Evolutionary conservation across 2,888 invertebrate genomes (phyloP).

Genomic region (Alcis repandata): DNA sequence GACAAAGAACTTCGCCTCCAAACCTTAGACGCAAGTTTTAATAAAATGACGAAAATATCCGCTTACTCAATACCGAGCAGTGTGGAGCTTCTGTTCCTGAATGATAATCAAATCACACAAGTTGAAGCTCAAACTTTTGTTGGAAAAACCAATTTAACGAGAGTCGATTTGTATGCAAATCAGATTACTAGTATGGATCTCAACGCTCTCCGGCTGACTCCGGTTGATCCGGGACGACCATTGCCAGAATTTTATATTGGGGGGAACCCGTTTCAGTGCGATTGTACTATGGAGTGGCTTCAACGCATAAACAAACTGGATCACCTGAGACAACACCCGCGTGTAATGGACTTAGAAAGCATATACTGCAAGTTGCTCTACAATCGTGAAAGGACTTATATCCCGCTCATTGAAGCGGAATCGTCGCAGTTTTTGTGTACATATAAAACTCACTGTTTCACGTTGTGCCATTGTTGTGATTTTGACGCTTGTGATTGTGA

Average conservation of each 20-base stretch:
- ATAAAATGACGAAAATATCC: conserved; percentile 92
- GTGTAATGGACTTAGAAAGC: conserved; percentile 95
- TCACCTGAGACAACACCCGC: conserved; percentile 94
- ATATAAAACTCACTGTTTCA: conserved; percentile 97
- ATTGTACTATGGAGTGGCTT: conserved; percentile 98
- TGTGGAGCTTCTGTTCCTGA: conserved; percentile 94
- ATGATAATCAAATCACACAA: conserved; percentile 94
- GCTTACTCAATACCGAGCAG: conserved; percentile 93
- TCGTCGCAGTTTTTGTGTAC: conserved; percentile 96
- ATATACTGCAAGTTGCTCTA: conserved; percentile 96
- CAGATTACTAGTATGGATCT: conserved; percentile 96
- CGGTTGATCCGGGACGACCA: conserved; percentile 91
- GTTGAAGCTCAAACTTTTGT: conserved; percentile 96
- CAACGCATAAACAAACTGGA: conserved; percentile 95
- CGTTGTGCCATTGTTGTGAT: conserved; percentile 97
- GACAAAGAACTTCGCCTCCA: conserved; percentile 91
- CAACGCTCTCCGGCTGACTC: conserved; percentile 93
- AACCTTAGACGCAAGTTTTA: conserved; percentile 96
- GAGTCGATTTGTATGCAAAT: conserved; percentile 97
- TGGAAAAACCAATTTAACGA: conserved; percentile 94
- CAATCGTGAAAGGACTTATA: conserved; percentile 93
- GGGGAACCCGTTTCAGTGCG: conserved; percentile 97
- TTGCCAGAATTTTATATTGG: conserved; percentile 97
- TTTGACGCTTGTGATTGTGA: conserved; percentile 99
- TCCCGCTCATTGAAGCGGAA: conserved; percentile 95